Percentiles rank a stretch among this genome's conserved stretches.
Evolutionary conservation across 2,888 invertebrate species (phyloP).

Genomic region (Torymus auratus): DNA sequence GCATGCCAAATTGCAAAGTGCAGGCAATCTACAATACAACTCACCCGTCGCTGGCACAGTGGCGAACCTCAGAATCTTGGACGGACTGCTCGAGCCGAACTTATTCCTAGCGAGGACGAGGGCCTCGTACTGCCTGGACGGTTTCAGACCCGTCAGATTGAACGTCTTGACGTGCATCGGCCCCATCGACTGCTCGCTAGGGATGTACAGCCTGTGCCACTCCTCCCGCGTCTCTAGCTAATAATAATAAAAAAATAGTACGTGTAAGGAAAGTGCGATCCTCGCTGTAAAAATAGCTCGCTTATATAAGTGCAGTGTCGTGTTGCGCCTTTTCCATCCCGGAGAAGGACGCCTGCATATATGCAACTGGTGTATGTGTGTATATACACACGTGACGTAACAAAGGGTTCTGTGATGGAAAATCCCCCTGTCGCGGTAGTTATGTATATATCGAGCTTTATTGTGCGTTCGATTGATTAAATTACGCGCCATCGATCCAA

Average conservation of each 20-base stretch:
- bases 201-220: slow-evolving; percentile 85
- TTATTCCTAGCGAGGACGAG: slow-evolving; percentile 88
- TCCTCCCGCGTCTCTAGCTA: slow-evolving; percentile 67
- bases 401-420: too few relatives aligned
- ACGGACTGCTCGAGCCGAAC: slow-evolving; percentile 91
- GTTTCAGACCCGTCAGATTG: slow-evolving; percentile 85
- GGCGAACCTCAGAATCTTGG: slow-evolving; percentile 85
- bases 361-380: not conserved
- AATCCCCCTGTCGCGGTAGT: too few relatives aligned
- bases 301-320: too few relatives aligned
- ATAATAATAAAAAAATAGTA: too few relatives aligned
- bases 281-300: slow-evolving; percentile 17
- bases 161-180: slow-evolving; percentile 88
- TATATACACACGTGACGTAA: too few relatives aligned
- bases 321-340: not conserved
- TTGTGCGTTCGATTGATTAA: slow-evolving; percentile 35
- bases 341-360: not conserved
- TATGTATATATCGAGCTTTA: slow-evolving; percentile 1
- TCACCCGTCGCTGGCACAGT: slow-evolving; percentile 75
- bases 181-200: slow-evolving; percentile 78
- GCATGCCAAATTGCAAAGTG: too few relatives aligned
- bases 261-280: not conserved
- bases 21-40: not conserved
- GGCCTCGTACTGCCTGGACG: slow-evolving; percentile 87
- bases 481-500: slow-evolving; percentile 35